These are phyloP conservation scores for Drosophila tani DNA, from an alignment of 1,140 invertebrate species.

Conservation along the genomic window DNA sequence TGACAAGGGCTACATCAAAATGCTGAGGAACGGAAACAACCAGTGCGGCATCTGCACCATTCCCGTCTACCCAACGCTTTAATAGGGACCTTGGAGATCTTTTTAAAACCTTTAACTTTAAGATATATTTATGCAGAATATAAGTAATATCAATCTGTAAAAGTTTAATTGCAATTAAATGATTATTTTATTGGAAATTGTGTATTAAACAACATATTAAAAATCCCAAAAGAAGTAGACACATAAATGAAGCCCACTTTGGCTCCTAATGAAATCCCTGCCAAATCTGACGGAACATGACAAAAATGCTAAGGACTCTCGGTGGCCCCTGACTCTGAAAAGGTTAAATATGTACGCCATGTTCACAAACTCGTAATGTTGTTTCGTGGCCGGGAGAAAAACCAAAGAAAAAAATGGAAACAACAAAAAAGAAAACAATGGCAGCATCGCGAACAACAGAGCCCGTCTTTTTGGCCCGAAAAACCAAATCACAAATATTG, in stretches of 20 bases:
- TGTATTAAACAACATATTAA: background rate
- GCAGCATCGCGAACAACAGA: conserved; percentile 34
- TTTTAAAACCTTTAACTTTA: background rate
- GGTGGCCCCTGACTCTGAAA: conserved; percentile 13
- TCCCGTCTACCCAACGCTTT: background rate
- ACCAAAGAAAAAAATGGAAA: conserved; percentile 4
- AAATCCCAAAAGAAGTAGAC: background rate
- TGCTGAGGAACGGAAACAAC: conserved; percentile 9
- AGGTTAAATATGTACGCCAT: conserved; percentile 30
- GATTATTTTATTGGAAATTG: too few relatives aligned
- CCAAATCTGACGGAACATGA: conserved; percentile 8
- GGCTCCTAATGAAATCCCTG: conserved; percentile 2
- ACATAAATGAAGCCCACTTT: background rate
- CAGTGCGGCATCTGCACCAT: conserved; percentile 8
- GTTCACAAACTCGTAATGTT: conserved; percentile 37
- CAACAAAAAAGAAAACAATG: conserved; percentile 26
- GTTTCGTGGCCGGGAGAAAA: conserved; percentile 28
- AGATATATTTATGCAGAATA: background rate
- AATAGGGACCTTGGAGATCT: background rate
- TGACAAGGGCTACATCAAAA: conserved; percentile 5
- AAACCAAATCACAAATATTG: conserved; percentile 69
- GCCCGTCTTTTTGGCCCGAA: conserved; percentile 19
- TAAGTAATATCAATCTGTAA: background rate
- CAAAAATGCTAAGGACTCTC: conserved; percentile 18
- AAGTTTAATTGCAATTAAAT: too few relatives aligned